Conservation (phyloP, 2,113 vertebrate genomes). For the Protobothrops flavoviridis region DNA sequence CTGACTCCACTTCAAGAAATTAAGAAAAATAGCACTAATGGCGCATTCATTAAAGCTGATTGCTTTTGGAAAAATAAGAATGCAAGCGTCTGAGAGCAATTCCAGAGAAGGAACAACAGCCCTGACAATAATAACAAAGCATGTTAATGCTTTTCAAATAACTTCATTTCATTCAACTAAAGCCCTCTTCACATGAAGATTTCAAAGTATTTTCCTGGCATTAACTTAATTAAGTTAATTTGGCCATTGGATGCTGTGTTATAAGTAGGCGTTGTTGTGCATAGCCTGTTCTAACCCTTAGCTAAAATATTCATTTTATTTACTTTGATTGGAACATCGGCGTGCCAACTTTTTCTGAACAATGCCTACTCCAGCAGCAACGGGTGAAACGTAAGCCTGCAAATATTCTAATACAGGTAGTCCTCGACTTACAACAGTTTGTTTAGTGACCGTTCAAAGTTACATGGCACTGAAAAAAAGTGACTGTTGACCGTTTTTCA, state of each 20-base stretch:
- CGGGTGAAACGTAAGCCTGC: not conserved
- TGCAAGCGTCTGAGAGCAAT: not conserved
- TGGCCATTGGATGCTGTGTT: not conserved
- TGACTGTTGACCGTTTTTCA: no score
- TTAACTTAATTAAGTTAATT: conserved; percentile 14
- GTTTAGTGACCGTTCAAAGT: not conserved
- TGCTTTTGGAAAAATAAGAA: not conserved
- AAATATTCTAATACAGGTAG: not conserved
- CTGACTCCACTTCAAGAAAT: conserved; percentile 1
- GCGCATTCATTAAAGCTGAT: conserved; percentile 6
- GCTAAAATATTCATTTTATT: not conserved
- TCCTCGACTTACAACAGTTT: not conserved
- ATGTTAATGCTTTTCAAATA: not conserved
- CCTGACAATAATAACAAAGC: not conserved
- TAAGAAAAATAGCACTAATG: not conserved
- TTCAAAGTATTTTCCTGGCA: conserved; percentile 11
- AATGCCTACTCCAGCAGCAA: not conserved
- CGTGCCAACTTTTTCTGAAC: not conserved
- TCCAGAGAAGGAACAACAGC: not conserved
- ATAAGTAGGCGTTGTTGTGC: not conserved
- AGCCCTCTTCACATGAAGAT: not conserved
- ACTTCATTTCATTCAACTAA: not conserved
- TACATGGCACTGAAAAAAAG: no score
- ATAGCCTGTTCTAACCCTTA: not conserved
- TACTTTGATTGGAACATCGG: not conserved